Evolutionary conservation across 2,888 invertebrate species (phyloP).

Genomic region (Panopea generosa): DNA sequence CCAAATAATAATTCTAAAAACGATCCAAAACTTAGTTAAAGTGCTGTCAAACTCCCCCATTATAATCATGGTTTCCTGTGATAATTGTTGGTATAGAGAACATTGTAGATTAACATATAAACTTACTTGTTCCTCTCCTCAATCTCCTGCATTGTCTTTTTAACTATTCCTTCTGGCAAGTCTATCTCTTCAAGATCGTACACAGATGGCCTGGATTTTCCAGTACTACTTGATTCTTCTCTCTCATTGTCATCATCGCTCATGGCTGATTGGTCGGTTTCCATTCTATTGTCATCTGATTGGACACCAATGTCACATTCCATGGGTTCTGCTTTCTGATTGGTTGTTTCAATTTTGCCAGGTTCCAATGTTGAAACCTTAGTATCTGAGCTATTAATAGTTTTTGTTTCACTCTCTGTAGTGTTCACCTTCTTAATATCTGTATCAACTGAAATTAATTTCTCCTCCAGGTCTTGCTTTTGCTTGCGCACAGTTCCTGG

Average conservation of each 20-base stretch:
- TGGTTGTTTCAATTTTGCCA: neutral
- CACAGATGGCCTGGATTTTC: constrained; percentile 60
- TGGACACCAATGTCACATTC: neutral
- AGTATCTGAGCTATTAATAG: neutral
- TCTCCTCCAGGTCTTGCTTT: constrained; percentile 88
- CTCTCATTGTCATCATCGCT: constrained; percentile 3
- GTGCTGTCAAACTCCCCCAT: too few species aligned
- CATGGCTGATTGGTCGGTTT: neutral
- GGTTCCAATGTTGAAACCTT: too few species aligned
- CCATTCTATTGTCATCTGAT: constrained; percentile 14
- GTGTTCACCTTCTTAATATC: constrained; percentile 11
- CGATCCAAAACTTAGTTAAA: too few species aligned
- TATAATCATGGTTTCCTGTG: too few species aligned
- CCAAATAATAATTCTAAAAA: too few species aligned
- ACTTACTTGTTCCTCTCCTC: constrained; percentile 87
- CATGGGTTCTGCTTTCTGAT: neutral
- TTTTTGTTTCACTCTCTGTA: constrained; percentile 2
- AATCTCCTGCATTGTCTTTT: constrained; percentile 87
- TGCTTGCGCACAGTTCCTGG: constrained; percentile 89
- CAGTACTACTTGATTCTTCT: constrained; percentile 9
- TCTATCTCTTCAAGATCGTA: constrained; percentile 89
- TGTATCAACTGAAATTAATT: constrained; percentile 55
- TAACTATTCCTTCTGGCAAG: constrained; percentile 90
- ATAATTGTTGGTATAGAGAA: too few species aligned
- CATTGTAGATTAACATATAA: too few species aligned